Evolutionary conservation across 1,140 invertebrate genomes (phyloP), one percentile per base, ranked within the genome.

Genomic region (Drosophila grimshawi): DNA sequence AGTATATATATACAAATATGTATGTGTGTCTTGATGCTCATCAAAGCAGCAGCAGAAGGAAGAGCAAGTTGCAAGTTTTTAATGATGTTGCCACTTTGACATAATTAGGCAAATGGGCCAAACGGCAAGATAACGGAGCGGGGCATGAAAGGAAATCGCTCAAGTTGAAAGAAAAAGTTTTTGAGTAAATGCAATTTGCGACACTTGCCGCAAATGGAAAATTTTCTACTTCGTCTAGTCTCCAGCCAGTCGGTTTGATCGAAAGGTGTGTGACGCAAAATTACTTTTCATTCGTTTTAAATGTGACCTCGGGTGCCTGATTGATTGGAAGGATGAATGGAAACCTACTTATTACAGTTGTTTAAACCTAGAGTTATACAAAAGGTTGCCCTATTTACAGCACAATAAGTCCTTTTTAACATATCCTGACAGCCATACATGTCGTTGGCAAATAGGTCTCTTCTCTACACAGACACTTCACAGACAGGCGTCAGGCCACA

Each of bases 121-220:
- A 66, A 11, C 0, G 6, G 6, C 2, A 19, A 39, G 19, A 19
- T 19, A 19, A 19, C 19, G 30, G 7, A 39, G 49, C 33, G 19
- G 19, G 49, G 46, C 30, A 61, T 60, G 35, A 59, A 62, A 68
- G 39, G 4, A 80, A 83, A 80, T 89, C 85, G 80, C 69, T 75
- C 77, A 81, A 89, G 85, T 71, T 81, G 85, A 88, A 83, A 89
- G 85, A 48, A 85, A 89, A 88, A 88, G 70, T 85, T 88, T 56
- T 80, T 68, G 69, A 86, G 77, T 56, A 85, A 89, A 88, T 89
- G 85, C 85, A 89, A 88, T 88, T 88, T 88, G 64, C 85, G 70
- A 71, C 85, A 78, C 78, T 88, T 88, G 80, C 83, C 80, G 63
- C 83, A 89, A 88, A 88, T 88, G 80, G 77, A 89, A 83, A 77